Evolutionary conservation across 2,888 invertebrate species (phyloP).

Genomic region (Caenorhabditis sp.): DNA sequence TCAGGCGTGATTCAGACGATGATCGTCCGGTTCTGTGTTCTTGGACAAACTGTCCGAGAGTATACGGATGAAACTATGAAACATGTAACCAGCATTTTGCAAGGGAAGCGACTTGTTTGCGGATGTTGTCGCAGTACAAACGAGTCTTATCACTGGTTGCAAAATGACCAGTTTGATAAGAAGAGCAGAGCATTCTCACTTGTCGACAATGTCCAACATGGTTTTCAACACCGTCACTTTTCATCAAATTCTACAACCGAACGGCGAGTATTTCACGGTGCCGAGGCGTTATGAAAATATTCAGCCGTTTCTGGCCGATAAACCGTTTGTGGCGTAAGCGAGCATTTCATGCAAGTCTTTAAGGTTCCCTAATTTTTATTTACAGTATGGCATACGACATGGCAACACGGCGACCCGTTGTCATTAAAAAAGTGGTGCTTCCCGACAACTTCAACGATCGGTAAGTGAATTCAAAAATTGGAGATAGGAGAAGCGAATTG

Average conservation of each 20-base stretch:
- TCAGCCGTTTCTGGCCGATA: neutral
- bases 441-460: slow-evolving; percentile 94
- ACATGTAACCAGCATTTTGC: too few species aligned
- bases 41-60: too few species aligned
- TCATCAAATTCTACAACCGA: neutral
- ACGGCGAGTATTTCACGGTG: slow-evolving; percentile 22
- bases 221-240: neutral
- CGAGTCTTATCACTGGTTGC: too few species aligned
- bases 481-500: too few species aligned
- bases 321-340: slow-evolving; percentile 19
- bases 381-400: slow-evolving; percentile 95
- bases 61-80: too few species aligned
- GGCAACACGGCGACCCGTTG: slow-evolving; percentile 91
- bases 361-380: neutral
- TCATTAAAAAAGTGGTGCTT: slow-evolving; percentile 97
- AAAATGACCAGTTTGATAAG: too few species aligned
- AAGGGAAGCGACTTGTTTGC: too few species aligned
- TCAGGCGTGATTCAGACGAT: too few species aligned
- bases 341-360: neutral
- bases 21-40: too few species aligned
- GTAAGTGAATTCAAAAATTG: slow-evolving; percentile 85
- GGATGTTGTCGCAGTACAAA: too few species aligned
- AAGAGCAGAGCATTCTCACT: too few species aligned
- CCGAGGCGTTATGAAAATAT: slow-evolving; percentile 1
- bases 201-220: too few species aligned